A percentile compares a stretch with the other conserved stretches of the same genome.
phyloP scores from a whole-genome alignment of 2,888 invertebrate genomes.

The Bombylius major region DNA sequence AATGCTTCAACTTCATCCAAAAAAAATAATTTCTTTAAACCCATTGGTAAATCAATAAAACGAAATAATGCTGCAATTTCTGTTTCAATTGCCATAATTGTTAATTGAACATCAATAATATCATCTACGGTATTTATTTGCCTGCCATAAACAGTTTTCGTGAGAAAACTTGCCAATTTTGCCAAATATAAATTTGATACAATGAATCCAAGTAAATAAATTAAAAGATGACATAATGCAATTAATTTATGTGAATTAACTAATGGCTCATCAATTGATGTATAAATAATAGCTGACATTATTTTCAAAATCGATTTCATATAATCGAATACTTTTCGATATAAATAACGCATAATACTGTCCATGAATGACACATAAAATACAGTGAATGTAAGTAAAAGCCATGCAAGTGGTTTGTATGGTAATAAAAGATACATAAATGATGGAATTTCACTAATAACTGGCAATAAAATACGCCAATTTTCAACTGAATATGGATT shows the following conservation, averaged over 20 bases:
- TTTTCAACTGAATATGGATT: not conserved
- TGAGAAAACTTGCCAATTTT: not conserved
- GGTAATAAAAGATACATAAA: not conserved
- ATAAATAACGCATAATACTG: not conserved
- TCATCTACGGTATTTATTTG: not conserved
- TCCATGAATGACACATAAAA: not conserved
- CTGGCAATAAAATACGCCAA: not conserved
- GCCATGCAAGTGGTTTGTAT: not conserved
- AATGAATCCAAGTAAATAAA: not conserved
- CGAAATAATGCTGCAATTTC: not conserved
- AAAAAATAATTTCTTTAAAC: not conserved
- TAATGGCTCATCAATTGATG: too few species aligned
- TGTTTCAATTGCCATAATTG: not conserved
- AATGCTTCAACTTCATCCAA: not conserved
- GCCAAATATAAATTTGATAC: not conserved
- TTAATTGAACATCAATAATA: not conserved
- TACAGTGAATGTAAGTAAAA: not conserved
- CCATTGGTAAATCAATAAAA: not conserved
- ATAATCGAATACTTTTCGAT: not conserved
- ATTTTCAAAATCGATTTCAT: not conserved
- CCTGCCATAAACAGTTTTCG: not conserved
- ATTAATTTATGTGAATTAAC: not conserved
- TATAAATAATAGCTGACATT: not conserved
- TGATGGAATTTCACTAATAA: not conserved
- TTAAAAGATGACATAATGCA: not conserved